These are phyloP conservation scores for Sepioteuthis lessoniana DNA, from an alignment of 2,888 invertebrate species.

Conservation along the genomic window DNA sequence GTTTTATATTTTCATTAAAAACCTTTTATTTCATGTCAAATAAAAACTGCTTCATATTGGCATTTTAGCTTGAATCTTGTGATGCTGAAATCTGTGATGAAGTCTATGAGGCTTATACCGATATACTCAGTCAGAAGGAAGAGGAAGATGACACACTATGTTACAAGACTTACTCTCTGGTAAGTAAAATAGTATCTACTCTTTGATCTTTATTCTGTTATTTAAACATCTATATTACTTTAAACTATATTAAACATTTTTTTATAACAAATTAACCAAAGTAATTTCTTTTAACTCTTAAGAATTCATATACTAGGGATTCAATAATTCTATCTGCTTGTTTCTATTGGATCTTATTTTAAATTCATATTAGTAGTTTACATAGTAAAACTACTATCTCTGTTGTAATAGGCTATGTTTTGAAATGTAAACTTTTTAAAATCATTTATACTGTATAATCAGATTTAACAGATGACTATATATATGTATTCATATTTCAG, in stretches of 20 bases:
- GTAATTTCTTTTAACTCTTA: no score
- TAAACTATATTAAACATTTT: no score
- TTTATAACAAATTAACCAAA: no score
- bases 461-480: not conserved
- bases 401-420: no score
- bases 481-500: slow-evolving; percentile 56
- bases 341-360: not conserved
- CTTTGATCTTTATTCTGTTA: not conserved
- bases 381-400: no score
- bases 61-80: slow-evolving; percentile 66
- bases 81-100: slow-evolving; percentile 70
- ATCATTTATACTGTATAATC: not conserved
- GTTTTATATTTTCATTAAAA: not conserved
- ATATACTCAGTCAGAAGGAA: slow-evolving; percentile 62
- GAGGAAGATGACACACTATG: slow-evolving; percentile 68
- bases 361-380: no score
- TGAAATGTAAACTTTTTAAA: no score
- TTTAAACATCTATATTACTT: no score
- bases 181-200: slow-evolving; percentile 52
- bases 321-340: not conserved
- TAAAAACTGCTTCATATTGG: not conserved
- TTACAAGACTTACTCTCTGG: slow-evolving; percentile 68
- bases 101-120: slow-evolving; percentile 68
- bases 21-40: not conserved
- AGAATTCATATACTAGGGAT: not conserved